These are phyloP conservation scores for Discoglossus pictus DNA, from an alignment of 2,797 vertebrate genomes.

Conservation along the genomic window DNA sequence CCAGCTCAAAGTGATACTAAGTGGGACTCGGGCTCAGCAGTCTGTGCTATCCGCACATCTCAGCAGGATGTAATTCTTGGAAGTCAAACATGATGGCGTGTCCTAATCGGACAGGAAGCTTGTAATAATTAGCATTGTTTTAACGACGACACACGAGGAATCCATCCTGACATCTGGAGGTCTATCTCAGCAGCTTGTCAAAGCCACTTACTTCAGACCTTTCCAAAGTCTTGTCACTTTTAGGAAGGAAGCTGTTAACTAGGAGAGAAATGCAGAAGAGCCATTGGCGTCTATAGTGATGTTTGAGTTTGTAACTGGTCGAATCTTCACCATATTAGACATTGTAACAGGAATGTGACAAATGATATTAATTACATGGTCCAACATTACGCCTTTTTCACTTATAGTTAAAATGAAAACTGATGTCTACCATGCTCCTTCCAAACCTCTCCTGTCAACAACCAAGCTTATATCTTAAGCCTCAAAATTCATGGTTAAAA, in stretches of 20 bases:
- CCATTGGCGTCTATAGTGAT: too few species aligned
- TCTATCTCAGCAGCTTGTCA: constrained; percentile 51
- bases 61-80: constrained; percentile 30
- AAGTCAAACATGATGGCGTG: constrained; percentile 22
- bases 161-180: constrained; percentile 43
- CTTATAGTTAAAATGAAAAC: too few species aligned
- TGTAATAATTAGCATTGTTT: constrained; percentile 39
- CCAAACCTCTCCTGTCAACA: too few species aligned
- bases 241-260: constrained; percentile 14
- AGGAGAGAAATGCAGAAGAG: too few species aligned
- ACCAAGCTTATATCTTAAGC: too few species aligned
- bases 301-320: too few species aligned
- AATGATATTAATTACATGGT: too few species aligned
- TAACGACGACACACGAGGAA: constrained; percentile 23
- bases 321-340: too few species aligned
- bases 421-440: too few species aligned
- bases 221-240: background rate
- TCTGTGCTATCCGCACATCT: constrained; percentile 4
- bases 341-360: too few species aligned
- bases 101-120: constrained; percentile 28
- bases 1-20: background rate
- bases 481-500: too few species aligned
- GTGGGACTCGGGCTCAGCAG: background rate
- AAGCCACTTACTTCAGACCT: constrained; percentile 51
- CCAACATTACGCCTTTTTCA: too few species aligned